Base-by-base conservation (phyloP, 2,888 invertebrate species). In the Fragum fragum region DNA sequence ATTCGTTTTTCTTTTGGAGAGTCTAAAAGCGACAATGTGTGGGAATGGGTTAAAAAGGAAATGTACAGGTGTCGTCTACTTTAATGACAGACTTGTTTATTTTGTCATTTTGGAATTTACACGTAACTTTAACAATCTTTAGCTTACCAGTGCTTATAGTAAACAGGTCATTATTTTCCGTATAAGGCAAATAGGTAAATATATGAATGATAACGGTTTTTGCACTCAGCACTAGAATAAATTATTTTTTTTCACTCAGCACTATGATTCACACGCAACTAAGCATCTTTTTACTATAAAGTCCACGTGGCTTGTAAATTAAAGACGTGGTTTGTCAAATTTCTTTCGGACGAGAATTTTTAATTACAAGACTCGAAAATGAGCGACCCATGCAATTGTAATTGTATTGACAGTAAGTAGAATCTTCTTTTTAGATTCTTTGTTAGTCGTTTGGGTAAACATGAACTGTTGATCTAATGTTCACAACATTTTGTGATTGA, bases 361-460 rank as follows among this genome's bases (percentile, higher is more conserved):
- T 6, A 36, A 36, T 36, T 6, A 9, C 32, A 47, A 47, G 3
- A 57, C 7, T 21, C 57, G 11, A 57, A 57, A 26, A 57, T 57
- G 57, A n/a, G 47, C n/a, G 57, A 57, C 23, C 57, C 57, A 57
- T 57, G 57, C 57, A 57, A 57, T n/a, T 57, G 57, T n/a, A 57
- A 57, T n/a, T 57, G 57, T n/a, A 23, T 23, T 23, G 57, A 57
- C 7, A 57, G 57, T 57, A 26, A 57, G 57, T 57, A 57, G 5
- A 57, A 21, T 11, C 21, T 18, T n/a, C 18, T 7, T 53, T 53
- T 53, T 39, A 39, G 7, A 14, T 39, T n/a, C n/a, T n/a, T n/a
- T n/a, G n/a, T n/a, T n/a, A n/a, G n/a, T n/a, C n/a, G n/a, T n/a
- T n/a, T n/a, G n/a, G n/a, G n/a, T n/a, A n/a, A n/a, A n/a, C n/a